Evolutionary conservation across 2,113 vertebrate species (phyloP), one percentile per base, ranked within the genome.

Genomic region (Pangasianodon gigas): DNA sequence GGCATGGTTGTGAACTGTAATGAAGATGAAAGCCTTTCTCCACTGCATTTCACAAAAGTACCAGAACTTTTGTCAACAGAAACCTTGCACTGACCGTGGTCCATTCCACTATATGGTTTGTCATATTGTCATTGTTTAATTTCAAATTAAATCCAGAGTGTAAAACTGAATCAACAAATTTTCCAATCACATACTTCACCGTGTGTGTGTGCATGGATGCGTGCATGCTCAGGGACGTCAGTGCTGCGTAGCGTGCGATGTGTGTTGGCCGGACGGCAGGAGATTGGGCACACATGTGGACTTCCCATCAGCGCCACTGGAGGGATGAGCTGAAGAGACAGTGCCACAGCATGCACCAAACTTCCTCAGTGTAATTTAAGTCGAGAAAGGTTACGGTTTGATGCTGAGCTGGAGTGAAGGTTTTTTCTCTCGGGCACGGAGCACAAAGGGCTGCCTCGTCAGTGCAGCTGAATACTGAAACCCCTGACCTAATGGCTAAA

Each of bases 301-400:
- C 94, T 94, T 96, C 95, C 91, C 92, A 95, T 95, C 94, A 96
- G 94, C 71, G 16, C 91, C 58, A 90, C 75, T 67, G 92, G 90
- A 92, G 93, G 90, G 93, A 92, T 96, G 96, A 97, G 92, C 91
- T 80, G 90, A 93, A 92, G 89, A 90, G 96, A 96, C 96, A 96
- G 94, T 94, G 90, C 95, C 92, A 91, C 93, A 85, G 94, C 94
- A 93, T 93, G 92, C 94, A 95, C 95, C 93, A 90, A 96, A 96
- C 95, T 96, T 95, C 94, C 95, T 96, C 95, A 94, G 92, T 93
- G 94, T 95, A 95, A 96, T 96, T 96, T 94, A 96, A 96, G 95
- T 96, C 95, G 96, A 97, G 96, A 97, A 97, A 96, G 96, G 96
- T 97, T 97, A 97, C 93, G 94, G 93, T 95, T 94, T 97, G 96